These are phyloP conservation scores for Chiridota heheva DNA, from an alignment of 35 echinoderm and acorn worm genomes.

Conservation along the genomic window DNA sequence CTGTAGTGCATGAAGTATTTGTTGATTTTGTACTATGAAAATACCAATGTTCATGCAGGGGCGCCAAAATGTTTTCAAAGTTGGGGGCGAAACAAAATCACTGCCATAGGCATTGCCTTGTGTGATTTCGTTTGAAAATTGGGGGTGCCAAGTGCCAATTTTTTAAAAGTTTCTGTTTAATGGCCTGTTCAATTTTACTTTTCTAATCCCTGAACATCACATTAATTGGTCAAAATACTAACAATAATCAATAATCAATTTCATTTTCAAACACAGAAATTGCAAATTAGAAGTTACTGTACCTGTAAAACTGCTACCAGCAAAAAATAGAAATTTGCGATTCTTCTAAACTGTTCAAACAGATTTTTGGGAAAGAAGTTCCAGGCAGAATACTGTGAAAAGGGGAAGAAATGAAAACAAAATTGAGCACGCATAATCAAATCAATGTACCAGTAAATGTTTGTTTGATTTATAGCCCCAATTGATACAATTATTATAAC, in stretches of 20 bases:
- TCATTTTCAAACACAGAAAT: not conserved
- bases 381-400: constrained; percentile 80
- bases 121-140: not conserved
- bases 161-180: not conserved
- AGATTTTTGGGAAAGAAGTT: constrained; percentile 97
- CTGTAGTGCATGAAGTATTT: too few species aligned
- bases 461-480: too few species aligned
- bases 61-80: too few species aligned
- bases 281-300: too few species aligned
- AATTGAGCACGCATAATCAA: too few species aligned
- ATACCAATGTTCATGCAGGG: too few species aligned
- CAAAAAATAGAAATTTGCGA: constrained; percentile 97
- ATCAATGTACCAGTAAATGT: too few species aligned
- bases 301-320: constrained; percentile 89
- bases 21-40: too few species aligned
- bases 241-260: not conserved
- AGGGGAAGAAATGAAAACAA: constrained; percentile 27
- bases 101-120: too few species aligned
- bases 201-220: not conserved
- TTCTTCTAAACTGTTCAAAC: constrained; percentile 99
- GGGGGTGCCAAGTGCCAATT: not conserved
- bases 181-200: not conserved
- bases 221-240: not conserved
- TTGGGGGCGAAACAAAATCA: too few species aligned
- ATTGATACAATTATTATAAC: too few species aligned